These are phyloP conservation scores for Phasia obesa DNA, from an alignment of 2,888 invertebrate genomes.

Conservation along the genomic window DNA sequence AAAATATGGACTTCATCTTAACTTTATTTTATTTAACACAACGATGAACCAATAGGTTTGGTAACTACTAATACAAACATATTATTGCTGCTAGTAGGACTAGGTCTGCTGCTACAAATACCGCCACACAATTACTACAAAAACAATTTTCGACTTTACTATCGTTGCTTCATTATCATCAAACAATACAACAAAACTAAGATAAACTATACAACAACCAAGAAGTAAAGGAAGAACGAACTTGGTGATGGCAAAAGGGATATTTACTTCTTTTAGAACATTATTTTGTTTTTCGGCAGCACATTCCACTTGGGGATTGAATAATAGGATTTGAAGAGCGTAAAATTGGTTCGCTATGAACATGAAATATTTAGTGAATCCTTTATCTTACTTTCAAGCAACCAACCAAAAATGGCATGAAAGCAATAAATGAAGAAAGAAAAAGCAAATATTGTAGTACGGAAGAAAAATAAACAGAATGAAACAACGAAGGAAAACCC, in stretches of 20 bases:
- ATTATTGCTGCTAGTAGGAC: background rate
- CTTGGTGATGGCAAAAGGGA: conserved; percentile 28
- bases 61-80: conserved; percentile 27
- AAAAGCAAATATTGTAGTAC: background rate
- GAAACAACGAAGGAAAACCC: conserved; percentile 47
- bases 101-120: background rate
- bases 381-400: conserved; percentile 74
- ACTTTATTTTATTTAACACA: conserved; percentile 50
- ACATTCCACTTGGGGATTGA: conserved; percentile 81
- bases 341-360: conserved; percentile 83
- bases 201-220: conserved; percentile 38
- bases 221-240: background rate
- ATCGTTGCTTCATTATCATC: conserved; percentile 50
- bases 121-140: conserved; percentile 28
- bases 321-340: conserved; percentile 83
- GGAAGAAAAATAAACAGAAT: conserved; percentile 4
- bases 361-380: conserved; percentile 83
- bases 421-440: conserved; percentile 4
- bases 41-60: conserved; percentile 54
- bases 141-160: conserved; percentile 51
- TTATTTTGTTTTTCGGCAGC: conserved; percentile 62
- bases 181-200: conserved; percentile 49
- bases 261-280: conserved; percentile 44
- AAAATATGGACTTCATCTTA: conserved; percentile 36
- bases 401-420: conserved; percentile 55